Evolutionary conservation across 2,888 invertebrate genomes (phyloP).

Genomic region (Nephrotoma flavescens): DNA sequence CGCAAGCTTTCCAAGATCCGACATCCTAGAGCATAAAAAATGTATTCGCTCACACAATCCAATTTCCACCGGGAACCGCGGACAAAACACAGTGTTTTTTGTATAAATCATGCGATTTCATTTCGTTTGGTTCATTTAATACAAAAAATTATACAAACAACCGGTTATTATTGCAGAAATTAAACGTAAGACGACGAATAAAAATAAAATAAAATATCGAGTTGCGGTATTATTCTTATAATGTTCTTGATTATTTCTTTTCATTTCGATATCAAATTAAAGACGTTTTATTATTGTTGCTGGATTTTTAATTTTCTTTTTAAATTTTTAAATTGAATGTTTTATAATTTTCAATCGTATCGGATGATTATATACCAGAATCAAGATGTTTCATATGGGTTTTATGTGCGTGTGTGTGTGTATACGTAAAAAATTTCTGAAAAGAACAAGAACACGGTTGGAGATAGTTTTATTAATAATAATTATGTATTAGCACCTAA

Average conservation of each 20-base stretch:
- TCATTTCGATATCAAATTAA: background rate
- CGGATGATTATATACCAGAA: background rate
- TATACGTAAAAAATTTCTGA: background rate
- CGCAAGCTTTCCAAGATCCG: background rate
- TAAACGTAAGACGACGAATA: background rate
- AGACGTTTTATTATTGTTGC: background rate
- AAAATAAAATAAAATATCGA: background rate
- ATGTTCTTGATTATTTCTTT: background rate
- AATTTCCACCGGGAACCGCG: background rate
- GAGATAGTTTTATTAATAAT: background rate
- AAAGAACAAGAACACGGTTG: background rate
- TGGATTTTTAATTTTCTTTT: background rate
- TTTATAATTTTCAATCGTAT: background rate
- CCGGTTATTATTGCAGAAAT: background rate
- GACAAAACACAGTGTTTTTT: background rate
- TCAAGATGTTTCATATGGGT: background rate
- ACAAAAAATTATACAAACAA: background rate
- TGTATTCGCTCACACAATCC: background rate
- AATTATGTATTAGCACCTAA: background rate
- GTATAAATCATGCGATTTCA: background rate
- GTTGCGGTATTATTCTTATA: background rate
- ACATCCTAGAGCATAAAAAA: background rate
- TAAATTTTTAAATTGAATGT: background rate
- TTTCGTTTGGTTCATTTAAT: background rate
- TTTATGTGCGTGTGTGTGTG: background rate